Base-by-base conservation (phyloP, 2,888 invertebrate species). In the Lepetodrilus schrolli region DNA sequence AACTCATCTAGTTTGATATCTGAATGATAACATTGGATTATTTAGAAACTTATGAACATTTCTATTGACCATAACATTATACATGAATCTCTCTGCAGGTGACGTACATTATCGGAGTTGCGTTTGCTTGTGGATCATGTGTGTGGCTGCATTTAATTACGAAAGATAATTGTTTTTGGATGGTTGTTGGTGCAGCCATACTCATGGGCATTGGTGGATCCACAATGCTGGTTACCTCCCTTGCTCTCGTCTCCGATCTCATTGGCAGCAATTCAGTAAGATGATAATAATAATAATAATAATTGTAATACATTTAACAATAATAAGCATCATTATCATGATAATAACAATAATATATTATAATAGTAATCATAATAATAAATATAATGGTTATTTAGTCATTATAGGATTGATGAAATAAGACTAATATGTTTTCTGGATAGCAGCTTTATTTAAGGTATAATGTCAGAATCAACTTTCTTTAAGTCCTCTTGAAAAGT, bases 161-260 rank as follows among this genome's bases (percentile, higher is more conserved):
- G 0, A 70, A 38, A 20, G 74, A 75, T 4, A 75, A 78, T 7
- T 20, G 8, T 47, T 38, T 48, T n/a, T 8, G 50, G 21, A 74
- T 80, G 49, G 83, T 96, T 79, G 95, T 95, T 90, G 91, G 92
- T 37, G 94, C 95, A 47, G 94, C 95, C 36, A 91, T 94, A 23
- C 89, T 96, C 58, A 92, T 95, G 89, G 97, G 97, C 74, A 93
- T 94, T 47, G 95, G 95, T 34, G 95, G 95, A 87, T 95, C 96
- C 0, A 94, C 95, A 38, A 95, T 97, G 69, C 93, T 97, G 87
- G 95, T 98, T 2, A 95, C 96, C 49, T 96, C 96, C 85, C 92
- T 98, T 58, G 95, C 96, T 79, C 93, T 97, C 77, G 96, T 96
- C 0, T 95, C 97, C 0, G 95, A 97, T 90, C 92, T 97, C 83